Evolutionary conservation across 2,888 invertebrate species (phyloP).

Genomic region (Chymomyza procnemis): DNA sequence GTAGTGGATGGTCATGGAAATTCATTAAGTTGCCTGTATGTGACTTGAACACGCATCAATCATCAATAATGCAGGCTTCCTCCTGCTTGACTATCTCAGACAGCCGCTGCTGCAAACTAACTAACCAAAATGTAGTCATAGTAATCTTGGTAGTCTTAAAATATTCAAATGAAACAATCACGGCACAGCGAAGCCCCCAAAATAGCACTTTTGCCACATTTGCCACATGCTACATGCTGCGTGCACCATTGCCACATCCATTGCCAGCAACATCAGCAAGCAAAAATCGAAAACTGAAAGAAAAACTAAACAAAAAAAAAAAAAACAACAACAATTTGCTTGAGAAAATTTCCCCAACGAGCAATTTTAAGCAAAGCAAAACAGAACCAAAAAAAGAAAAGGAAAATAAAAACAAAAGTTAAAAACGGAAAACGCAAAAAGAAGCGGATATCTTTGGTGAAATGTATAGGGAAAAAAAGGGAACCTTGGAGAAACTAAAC

Average conservation of each 20-base stretch:
- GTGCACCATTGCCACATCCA: constrained; percentile 35
- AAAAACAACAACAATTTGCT: constrained; percentile 46
- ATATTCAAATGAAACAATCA: constrained; percentile 49
- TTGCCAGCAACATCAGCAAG: constrained; percentile 14
- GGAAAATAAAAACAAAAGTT: constrained; percentile 27
- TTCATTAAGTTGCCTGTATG: constrained; percentile 41
- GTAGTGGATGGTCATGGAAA: constrained; percentile 43
- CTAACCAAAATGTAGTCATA: background rate
- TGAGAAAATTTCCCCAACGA: constrained; percentile 70
- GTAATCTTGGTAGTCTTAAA: constrained; percentile 25
- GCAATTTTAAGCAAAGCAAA: constrained; percentile 44
- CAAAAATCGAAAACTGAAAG: constrained; percentile 6
- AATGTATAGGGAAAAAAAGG: background rate
- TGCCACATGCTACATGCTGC: background rate
- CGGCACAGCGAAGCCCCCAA: constrained; percentile 33
- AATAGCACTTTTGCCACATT: background rate
- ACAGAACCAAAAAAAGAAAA: constrained; percentile 8
- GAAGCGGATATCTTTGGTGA: background rate
- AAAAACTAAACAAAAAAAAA: constrained; percentile 36
- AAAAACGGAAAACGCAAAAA: constrained; percentile 35
- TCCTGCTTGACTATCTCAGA: too few species aligned
- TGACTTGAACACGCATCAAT: constrained; percentile 18
- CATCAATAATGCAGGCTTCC: constrained; percentile 37
- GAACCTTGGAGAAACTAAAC: background rate
- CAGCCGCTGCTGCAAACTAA: background rate